These are phyloP conservation scores for Hydra vulgaris DNA, from an alignment of 30 jellyfish, hydroid and myxozoan species.

Conservation along the genomic window DNA sequence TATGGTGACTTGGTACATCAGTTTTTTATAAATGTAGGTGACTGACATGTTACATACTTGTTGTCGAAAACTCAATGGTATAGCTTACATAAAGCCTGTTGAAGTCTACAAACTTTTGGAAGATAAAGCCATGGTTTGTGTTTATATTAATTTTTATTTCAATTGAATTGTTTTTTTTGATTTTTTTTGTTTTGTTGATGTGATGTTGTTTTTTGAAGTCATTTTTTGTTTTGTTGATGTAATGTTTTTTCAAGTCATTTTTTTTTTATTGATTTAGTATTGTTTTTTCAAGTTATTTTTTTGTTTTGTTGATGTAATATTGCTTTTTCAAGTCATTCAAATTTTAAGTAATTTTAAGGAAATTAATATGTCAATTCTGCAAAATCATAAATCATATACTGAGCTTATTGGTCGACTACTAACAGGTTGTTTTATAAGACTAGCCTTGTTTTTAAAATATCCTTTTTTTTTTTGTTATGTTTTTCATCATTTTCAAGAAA, in stretches of 20 bases:
- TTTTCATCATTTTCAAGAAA: neutral
- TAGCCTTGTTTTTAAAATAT: neutral
- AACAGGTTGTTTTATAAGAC: neutral
- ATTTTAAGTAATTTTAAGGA: neutral
- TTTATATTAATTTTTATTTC: neutral
- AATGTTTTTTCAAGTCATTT: too few relatives aligned
- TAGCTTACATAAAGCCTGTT: constrained; percentile 77
- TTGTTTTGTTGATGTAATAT: too few relatives aligned
- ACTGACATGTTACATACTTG: constrained; percentile 1
- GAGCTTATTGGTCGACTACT: neutral
- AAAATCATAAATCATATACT: neutral
- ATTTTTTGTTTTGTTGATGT: too few relatives aligned
- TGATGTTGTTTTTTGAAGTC: too few relatives aligned
- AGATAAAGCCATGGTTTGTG: constrained; percentile 46
- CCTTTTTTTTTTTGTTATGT: neutral
- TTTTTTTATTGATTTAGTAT: too few relatives aligned
- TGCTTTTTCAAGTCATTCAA: too few relatives aligned
- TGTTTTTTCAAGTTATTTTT: too few relatives aligned
- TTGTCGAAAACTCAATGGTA: constrained; percentile 31
- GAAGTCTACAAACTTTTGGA: constrained; percentile 72
- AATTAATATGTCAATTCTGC: neutral
- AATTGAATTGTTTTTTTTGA: neutral
- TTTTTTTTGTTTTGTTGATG: too few relatives aligned
- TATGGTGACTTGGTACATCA: neutral
- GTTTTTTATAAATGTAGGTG: neutral